Evolutionary conservation across 2,888 invertebrate species (phyloP).

Genomic region (Blera fallax): DNA sequence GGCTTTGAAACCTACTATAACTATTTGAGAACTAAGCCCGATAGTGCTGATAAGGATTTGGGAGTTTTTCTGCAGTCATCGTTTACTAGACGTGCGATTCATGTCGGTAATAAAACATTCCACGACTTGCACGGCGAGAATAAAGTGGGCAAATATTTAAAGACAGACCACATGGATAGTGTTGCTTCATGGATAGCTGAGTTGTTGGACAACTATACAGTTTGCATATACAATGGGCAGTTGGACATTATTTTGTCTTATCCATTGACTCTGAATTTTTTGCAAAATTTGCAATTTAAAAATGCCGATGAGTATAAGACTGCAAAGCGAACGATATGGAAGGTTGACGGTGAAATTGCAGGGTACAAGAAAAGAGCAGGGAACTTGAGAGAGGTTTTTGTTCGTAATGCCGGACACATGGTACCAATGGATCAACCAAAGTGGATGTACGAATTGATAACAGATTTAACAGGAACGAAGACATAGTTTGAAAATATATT

Average conservation of each 20-base stretch:
- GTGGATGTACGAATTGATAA: slow-evolving; percentile 89
- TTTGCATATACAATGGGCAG: slow-evolving; percentile 94
- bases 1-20: slow-evolving; percentile 80
- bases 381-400: slow-evolving; percentile 88
- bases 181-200: slow-evolving; percentile 88
- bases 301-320: slow-evolving; percentile 86
- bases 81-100: slow-evolving; percentile 87
- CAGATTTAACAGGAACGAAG: slow-evolving; percentile 83
- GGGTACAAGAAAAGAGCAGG: slow-evolving; percentile 89
- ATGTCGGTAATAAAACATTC: slow-evolving; percentile 91
- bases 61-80: slow-evolving; percentile 79
- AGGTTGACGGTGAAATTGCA: slow-evolving; percentile 86
- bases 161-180: slow-evolving; percentile 91
- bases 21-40: slow-evolving; percentile 84
- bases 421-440: slow-evolving; percentile 90
- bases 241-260: slow-evolving; percentile 95
- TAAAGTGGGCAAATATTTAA: slow-evolving; percentile 87
- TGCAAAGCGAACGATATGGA: slow-evolving; percentile 87
- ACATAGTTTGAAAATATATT: not conserved
- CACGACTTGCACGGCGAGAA: slow-evolving; percentile 82
- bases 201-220: slow-evolving; percentile 83
- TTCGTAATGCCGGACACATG: slow-evolving; percentile 92
- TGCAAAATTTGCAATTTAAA: slow-evolving; percentile 87
- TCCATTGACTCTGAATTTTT: slow-evolving; percentile 90
- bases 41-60: slow-evolving; percentile 84